Conservation (phyloP, 1,140 invertebrate species). For the Neotoxoptera formosana region DNA sequence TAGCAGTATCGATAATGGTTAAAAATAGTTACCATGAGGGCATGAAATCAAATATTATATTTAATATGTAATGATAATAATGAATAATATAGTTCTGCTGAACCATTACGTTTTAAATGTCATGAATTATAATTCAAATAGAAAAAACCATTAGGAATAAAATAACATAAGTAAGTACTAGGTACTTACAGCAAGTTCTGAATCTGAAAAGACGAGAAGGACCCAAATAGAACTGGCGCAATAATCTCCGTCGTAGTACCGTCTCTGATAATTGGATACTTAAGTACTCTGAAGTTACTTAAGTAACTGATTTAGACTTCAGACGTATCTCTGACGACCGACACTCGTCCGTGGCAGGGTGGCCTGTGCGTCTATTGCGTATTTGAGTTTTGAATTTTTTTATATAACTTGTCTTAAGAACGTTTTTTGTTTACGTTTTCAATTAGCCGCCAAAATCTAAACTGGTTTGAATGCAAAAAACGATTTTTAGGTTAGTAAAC, state of each 20-base stretch:
- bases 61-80: neutral
- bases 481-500: neutral
- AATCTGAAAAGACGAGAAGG: neutral
- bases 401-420: neutral
- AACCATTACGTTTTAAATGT: neutral
- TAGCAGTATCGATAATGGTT: neutral
- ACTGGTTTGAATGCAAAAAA: neutral
- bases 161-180: neutral
- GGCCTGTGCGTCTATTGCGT: neutral
- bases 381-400: neutral
- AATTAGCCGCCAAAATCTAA: neutral
- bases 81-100: neutral
- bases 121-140: neutral
- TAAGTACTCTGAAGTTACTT: no score
- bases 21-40: neutral
- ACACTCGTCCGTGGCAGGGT: neutral
- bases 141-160: neutral
- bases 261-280: neutral
- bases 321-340: neutral
- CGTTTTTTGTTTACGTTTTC: neutral
- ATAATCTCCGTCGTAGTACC: neutral
- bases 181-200: neutral
- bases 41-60: neutral
- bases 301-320: neutral
- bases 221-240: neutral